A percentile compares a stretch with the other conserved stretches of the same genome.
Conservation (phyloP, 2,888 invertebrate species). For the Aethes cnicana region DNA sequence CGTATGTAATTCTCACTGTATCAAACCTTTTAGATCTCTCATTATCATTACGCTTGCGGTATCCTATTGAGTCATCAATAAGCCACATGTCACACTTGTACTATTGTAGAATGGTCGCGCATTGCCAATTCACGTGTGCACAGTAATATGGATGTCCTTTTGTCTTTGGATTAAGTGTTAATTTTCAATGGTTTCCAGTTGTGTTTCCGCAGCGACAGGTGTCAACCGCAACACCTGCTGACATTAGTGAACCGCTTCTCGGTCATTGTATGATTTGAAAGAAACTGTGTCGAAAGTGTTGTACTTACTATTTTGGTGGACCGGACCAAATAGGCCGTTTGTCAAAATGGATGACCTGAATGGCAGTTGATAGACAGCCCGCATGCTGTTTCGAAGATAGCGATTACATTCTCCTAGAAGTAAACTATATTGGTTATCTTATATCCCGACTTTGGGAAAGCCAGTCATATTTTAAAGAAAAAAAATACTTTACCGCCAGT, state of each 20-base stretch:
- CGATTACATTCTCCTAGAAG: no score
- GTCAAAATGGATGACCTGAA: no score
- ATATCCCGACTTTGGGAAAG: not conserved
- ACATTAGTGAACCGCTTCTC: constrained; percentile 19
- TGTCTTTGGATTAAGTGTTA: constrained; percentile 30
- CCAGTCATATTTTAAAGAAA: no score
- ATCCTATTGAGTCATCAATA: constrained; percentile 18
- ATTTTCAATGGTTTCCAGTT: constrained; percentile 16
- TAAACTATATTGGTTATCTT: not conserved
- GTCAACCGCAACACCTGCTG: constrained; percentile 27
- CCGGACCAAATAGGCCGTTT: no score
- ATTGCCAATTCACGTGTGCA: constrained; percentile 14
- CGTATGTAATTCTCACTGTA: constrained; percentile 2
- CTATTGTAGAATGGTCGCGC: constrained; percentile 32
- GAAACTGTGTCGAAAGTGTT: constrained; percentile 14
- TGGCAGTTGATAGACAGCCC: no score
- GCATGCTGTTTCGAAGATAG: no score
- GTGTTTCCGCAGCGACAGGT: constrained; percentile 1
- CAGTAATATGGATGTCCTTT: constrained; percentile 26
- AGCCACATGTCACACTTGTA: constrained; percentile 24
- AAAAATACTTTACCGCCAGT: no score
- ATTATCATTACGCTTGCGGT: not conserved
- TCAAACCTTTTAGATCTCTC: not conserved
- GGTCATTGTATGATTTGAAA: constrained; percentile 16
- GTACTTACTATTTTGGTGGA: not conserved